Evolutionary conservation across 92 coral and sea anemone genomes (phyloP), one percentile per base, ranked within the genome.

Genomic region (Phenganax marumi): DNA sequence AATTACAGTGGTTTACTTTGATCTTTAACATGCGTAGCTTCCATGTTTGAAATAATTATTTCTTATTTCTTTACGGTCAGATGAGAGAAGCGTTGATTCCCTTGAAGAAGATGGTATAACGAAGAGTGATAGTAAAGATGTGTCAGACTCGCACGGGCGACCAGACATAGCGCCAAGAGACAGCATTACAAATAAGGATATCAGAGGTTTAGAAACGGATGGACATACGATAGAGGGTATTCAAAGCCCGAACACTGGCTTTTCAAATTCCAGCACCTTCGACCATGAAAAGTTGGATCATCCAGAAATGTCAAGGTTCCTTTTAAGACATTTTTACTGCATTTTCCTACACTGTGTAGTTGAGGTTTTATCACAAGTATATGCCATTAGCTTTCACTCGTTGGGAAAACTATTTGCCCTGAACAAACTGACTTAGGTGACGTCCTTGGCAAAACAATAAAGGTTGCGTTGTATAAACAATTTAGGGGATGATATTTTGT

Each of bases 81-180:
- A 66, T 12, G 72, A 66, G 12, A 66, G 49, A 66, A 66, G 72
- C 72, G n/a, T 66, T 66, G 72, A 66, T 66, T 66, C 72, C 9
- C 72, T 66, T 22, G 72, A 66, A 25, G 70, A 64, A n/a, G 17
- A 66, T 12, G 43, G 13, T 12, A 14, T 13, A 9, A 24, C 47
- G 11, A 64, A 21, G 70, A 64, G 11, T 64, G 47, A 21, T 66
- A 0, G 11, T 23, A 17, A 8, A 66, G 14, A 66, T 66, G 24
- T 66, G 49, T 66, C 72, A 10, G 72, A 25, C n/a, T 13, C 49
- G 12, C 43, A 19, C 6, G 72, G 33, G 13, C 33, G 68, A 19
- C 22, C 68, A 23, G 33, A 62, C 13, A 25, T n/a, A 18, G 43
- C 16, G 50, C 0, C n/a, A 8, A 21, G 46, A 49, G 22, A 47